Conservation (phyloP, 2,797 vertebrate genomes). For the Cichlasoma orientale region DNA sequence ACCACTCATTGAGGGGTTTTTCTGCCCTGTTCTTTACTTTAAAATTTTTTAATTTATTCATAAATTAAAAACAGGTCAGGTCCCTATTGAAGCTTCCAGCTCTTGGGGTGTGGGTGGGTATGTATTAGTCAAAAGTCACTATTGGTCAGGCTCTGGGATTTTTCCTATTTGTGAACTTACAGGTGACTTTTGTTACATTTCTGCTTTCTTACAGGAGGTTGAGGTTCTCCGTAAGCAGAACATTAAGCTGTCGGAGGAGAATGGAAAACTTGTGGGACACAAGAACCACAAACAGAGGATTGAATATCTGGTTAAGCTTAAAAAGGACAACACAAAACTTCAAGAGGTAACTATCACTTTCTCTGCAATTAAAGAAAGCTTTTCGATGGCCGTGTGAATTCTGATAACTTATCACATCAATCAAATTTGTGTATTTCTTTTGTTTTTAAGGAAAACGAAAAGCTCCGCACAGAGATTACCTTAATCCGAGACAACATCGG, state of each 20-base stretch:
- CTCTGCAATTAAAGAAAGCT: neutral
- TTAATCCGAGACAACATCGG: conserved; percentile 49
- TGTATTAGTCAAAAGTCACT: neutral
- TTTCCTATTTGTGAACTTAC: neutral
- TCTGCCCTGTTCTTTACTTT: neutral
- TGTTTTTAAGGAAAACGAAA: conserved; percentile 76
- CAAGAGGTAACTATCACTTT: conserved; percentile 81
- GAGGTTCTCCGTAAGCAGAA: conserved; percentile 89
- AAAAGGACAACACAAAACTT: conserved; percentile 90
- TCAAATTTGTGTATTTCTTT: conserved; percentile 14
- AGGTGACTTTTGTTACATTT: neutral
- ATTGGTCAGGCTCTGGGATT: neutral
- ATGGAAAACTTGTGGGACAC: conserved; percentile 94
- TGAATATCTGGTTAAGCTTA: conserved; percentile 93
- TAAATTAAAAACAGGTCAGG: too few species aligned
- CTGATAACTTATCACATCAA: neutral
- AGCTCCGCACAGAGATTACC: conserved; percentile 65
- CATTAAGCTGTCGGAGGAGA: conserved; percentile 88
- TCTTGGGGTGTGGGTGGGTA: too few species aligned
- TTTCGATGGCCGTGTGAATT: neutral
- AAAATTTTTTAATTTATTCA: neutral
- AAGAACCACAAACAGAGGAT: conserved; percentile 96
- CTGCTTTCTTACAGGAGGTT: conserved; percentile 81
- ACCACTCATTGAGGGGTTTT: neutral
- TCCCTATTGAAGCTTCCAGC: too few species aligned